Conservation (phyloP, 2,113 vertebrate species). For the Tyrannus savana region DNA sequence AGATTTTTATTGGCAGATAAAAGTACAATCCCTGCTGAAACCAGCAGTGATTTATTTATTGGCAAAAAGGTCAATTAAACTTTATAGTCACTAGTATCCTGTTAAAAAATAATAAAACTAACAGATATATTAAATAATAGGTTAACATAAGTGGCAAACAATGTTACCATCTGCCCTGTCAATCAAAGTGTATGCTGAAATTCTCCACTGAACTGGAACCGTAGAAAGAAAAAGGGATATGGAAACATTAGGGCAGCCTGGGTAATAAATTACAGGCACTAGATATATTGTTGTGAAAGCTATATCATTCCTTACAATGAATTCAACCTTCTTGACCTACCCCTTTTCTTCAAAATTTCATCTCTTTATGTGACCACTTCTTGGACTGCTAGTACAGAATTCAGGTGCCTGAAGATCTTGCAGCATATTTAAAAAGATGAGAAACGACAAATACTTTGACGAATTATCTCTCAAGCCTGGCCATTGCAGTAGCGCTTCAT, state of each 20-base stretch:
- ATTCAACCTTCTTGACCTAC: conserved; percentile 40
- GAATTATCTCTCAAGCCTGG: conserved; percentile 4
- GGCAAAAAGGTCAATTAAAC: conserved; percentile 24
- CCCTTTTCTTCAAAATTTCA: conserved; percentile 42
- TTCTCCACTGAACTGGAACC: conserved; percentile 30
- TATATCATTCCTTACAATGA: conserved; percentile 40
- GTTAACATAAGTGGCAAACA: not conserved
- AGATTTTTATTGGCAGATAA: conserved; percentile 30
- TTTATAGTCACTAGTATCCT: conserved; percentile 16
- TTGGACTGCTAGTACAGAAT: not conserved
- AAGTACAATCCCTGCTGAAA: conserved; percentile 1
- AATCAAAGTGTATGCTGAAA: not conserved
- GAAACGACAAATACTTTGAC: conserved; percentile 27
- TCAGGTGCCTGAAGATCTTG: conserved; percentile 7
- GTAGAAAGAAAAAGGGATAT: not conserved
- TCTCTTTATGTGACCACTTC: not conserved
- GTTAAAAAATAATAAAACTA: conserved; percentile 36
- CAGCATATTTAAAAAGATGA: conserved; percentile 35
- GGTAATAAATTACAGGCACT: conserved; percentile 26
- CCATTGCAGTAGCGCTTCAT: not conserved
- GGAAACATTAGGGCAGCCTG: not conserved
- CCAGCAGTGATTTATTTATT: not conserved
- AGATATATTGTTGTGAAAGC: conserved; percentile 40
- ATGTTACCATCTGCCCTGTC: conserved; percentile 7
- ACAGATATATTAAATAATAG: conserved; percentile 20